Evolutionary conservation across 2,113 vertebrate species (phyloP), one percentile per base, ranked within the genome.

Genomic region (Chloropsis cyanopogon): DNA sequence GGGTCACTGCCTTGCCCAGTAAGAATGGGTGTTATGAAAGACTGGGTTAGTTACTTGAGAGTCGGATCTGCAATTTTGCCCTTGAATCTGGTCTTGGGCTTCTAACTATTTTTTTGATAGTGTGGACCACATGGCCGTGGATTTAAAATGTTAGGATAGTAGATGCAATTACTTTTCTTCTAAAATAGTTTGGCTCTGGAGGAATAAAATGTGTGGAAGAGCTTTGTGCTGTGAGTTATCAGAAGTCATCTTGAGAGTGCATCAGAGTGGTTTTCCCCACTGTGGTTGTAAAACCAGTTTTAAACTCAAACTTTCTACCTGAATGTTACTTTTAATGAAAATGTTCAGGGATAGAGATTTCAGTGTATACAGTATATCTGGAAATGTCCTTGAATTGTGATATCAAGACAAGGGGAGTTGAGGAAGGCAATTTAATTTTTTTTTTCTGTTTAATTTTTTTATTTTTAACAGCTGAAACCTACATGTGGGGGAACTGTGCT

Each of bases 371-470:
- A 31, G 29, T 46, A 35, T 73, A 57, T n/a, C 29, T 80, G 56
- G 46, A 65, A 82, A 29, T 33, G 46, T 70, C 10, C 35, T 29
- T 82, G 11, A 56, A n/a, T 42, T 82, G 6, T 66, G 24, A 28
- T 21, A n/a, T 57, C 4, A 9, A 71, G 41, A 44, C 24, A 26
- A 42, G 28, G 9, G 19, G 20, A 70, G 13, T 39, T 69, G 12
- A 70, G 23, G 44, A 52, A 69, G 10, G 23, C 54, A 64, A 63
- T 47, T 23, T 33, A 39, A n/a, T 8, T 66, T 84, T 93, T 28
- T 63, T 81, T 57, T 23, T 56, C 22, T 28, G 1, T 0, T 0
- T n/a, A n/a, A n/a, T 3, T 50, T 68, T 64, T 59, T 14, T n/a
- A 5, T 49, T 77, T 82, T 69, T 65, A 29, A 49, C 11, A 54